Conservation (phyloP, 2,888 invertebrate genomes). For the Amphipoea lucens region DNA sequence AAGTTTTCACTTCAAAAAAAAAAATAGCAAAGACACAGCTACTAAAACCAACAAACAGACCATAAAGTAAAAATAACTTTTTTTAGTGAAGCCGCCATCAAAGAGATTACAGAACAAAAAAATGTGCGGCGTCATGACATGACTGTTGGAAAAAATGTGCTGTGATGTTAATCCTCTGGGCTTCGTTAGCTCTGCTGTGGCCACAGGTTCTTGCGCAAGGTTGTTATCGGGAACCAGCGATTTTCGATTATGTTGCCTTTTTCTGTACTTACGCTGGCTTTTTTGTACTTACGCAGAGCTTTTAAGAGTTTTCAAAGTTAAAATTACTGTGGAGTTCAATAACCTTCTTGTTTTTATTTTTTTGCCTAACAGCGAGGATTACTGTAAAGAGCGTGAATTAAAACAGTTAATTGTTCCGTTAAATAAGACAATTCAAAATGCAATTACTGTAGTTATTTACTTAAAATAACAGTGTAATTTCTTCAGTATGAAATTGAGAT, state of each 20-base stretch:
- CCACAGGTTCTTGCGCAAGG: slow-evolving; percentile 37
- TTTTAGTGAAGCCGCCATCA: slow-evolving; percentile 71
- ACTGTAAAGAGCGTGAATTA: slow-evolving; percentile 26
- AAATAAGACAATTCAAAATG: slow-evolving; percentile 21
- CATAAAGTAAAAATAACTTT: slow-evolving; percentile 65
- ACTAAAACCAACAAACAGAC: slow-evolving; percentile 52
- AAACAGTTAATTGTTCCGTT: slow-evolving; percentile 34
- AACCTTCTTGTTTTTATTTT: slow-evolving; percentile 16
- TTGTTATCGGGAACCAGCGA: slow-evolving; percentile 60
- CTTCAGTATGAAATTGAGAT: slow-evolving; percentile 5
- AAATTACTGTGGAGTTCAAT: slow-evolving; percentile 28
- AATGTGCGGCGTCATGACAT: slow-evolving; percentile 64
- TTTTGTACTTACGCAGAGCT: slow-evolving; percentile 7
- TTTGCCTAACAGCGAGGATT: slow-evolving; percentile 17
- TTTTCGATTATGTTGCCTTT: slow-evolving; percentile 47
- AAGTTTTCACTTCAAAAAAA: too few relatives aligned
- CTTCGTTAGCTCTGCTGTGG: slow-evolving; percentile 57
- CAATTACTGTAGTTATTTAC: slow-evolving; percentile 15
- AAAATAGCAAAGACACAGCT: slow-evolving; percentile 57
- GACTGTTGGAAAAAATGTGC: slow-evolving; percentile 57
- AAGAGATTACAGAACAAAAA: slow-evolving; percentile 71
- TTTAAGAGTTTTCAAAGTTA: slow-evolving; percentile 15
- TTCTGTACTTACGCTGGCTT: slow-evolving; percentile 13
- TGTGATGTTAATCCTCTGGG: slow-evolving; percentile 67
- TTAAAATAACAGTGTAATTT: slow-evolving; percentile 15